phyloP scores from a whole-genome alignment of 2,113 vertebrate species.

The Beaufortia kweichowensis region DNA sequence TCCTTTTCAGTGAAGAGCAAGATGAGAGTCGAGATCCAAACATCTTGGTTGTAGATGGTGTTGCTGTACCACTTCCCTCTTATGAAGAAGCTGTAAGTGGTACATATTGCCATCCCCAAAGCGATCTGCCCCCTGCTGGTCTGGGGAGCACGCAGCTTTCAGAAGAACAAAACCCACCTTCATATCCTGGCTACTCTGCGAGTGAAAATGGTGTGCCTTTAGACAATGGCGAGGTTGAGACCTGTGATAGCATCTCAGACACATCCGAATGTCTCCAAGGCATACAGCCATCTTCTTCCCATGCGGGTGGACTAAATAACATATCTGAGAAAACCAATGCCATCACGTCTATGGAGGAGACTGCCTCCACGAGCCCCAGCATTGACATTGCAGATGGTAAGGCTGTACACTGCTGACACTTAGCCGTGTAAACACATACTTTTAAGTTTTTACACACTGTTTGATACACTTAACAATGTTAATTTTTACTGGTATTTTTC shows the following conservation, averaged over 20 bases:
- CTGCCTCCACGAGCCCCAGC: constrained; percentile 73
- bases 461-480: constrained; percentile 9
- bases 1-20: constrained; percentile 70
- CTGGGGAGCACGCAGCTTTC: constrained; percentile 67
- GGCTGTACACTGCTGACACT: constrained; percentile 34
- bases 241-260: constrained; percentile 66
- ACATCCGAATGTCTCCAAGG: constrained; percentile 77
- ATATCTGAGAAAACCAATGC: constrained; percentile 61
- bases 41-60: constrained; percentile 84
- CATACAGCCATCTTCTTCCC: constrained; percentile 64
- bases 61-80: constrained; percentile 84
- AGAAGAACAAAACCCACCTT: constrained; percentile 81
- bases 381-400: constrained; percentile 86
- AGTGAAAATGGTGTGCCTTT: constrained; percentile 57
- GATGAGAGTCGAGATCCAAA: constrained; percentile 74
- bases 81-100: constrained; percentile 85
- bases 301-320: constrained; percentile 59
- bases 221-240: constrained; percentile 67
- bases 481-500: constrained; percentile 48
- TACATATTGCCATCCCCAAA: constrained; percentile 65
- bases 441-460: background rate
- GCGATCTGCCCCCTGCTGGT: constrained; percentile 66
- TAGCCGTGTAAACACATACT: background rate
- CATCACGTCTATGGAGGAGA: constrained; percentile 57
- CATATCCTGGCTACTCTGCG: constrained; percentile 72